Evolutionary conservation across 64 coral and sea anemone genomes (phyloP), one percentile per base, ranked within the genome.

Genomic region (Acropora tenuis): DNA sequence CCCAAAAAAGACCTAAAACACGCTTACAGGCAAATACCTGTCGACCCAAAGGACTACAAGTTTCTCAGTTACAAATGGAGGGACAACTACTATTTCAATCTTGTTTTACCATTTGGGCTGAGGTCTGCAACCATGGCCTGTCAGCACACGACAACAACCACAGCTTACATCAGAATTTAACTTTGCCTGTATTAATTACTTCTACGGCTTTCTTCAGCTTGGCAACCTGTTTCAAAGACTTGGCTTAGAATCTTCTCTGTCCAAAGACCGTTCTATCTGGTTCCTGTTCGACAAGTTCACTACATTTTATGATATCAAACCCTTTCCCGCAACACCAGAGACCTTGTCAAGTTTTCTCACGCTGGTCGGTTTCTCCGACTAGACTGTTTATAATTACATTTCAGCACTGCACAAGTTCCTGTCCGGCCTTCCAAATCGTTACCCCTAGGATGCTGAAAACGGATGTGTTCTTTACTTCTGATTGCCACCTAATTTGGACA

Each of bases 351-450:
- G n/a, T 7, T 66, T 82, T 44, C 45, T 68, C 15, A 44, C 60
- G 13, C 42, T 84, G 80, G 40, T 84, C 57, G 18, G 60, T 19
- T 84, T 46, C 45, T 84, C 80, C 4, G 41, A 69, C 42, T 42
- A 69, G 42, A 84, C 61, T 8, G 44, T 84, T 44, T n/a, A 84
- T 41, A 84, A 69, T 63, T 84, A 84, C 55, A 3, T 83, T 20
- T 45, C 52, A 16, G 72, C 86, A 48, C 73, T 73, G 5, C 86
- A 19, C 4, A 17, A 46, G 4, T 17, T 88, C 15, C 71, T 16
- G 88, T 80, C 60, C 80, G 88, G 46, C 16, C 66, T 55, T 78
- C 88, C 71, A 72, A 59, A 6, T 81, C 88, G 1, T 2, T 55
- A 0, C 10, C 52, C 52, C 52, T 55, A 30, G 30, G 30, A 30